phyloP scores from a whole-genome alignment of 2,113 vertebrate genomes.

The Bos javanicus region DNA sequence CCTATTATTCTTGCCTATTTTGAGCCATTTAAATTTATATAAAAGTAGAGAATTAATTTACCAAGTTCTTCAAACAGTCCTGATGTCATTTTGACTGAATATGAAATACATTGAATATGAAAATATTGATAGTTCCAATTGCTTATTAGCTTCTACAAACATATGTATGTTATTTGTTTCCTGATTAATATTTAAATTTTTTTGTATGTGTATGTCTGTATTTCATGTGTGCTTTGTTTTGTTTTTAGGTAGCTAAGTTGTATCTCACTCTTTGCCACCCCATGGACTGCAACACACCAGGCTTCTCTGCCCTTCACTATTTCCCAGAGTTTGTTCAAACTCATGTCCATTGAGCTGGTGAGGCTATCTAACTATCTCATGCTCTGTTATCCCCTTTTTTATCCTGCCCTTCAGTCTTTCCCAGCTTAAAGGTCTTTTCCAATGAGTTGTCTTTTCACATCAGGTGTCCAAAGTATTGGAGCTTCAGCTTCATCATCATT shows the following conservation, averaged over 20 bases:
- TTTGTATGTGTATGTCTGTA: neutral
- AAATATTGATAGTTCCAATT: neutral
- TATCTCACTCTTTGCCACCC: neutral
- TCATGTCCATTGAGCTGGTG: neutral
- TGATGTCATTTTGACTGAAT: neutral
- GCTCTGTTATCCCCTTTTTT: neutral
- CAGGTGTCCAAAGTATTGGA: neutral
- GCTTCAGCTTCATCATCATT: neutral
- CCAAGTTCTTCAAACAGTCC: neutral
- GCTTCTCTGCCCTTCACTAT: neutral
- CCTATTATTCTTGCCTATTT: neutral
- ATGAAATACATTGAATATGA: neutral
- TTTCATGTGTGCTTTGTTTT: neutral
- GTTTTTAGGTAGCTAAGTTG: neutral
- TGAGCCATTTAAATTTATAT: neutral
- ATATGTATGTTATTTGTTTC: neutral
- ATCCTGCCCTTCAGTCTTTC: neutral
- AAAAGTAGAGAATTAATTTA: neutral
- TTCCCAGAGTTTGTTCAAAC: neutral
- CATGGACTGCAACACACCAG: neutral
- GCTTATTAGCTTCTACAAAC: neutral
- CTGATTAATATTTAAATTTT: neutral
- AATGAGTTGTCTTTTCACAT: neutral
- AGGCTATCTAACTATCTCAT: neutral
- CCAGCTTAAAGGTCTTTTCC: neutral